These are phyloP conservation scores for Laothoe populi DNA, from an alignment of 2,888 invertebrate genomes.

Conservation along the genomic window DNA sequence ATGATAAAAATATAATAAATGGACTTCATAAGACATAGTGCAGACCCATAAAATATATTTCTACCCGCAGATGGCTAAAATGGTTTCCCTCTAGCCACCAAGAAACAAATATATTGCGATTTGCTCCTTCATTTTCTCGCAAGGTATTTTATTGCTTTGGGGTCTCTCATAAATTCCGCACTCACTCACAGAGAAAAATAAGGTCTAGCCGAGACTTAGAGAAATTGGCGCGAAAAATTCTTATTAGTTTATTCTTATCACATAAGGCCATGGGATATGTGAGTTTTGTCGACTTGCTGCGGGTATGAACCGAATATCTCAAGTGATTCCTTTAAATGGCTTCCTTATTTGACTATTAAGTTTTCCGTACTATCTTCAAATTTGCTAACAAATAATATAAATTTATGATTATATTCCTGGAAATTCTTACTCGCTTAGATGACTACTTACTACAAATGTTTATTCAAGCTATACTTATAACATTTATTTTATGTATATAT, in stretches of 20 bases:
- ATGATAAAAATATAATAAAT: conserved; percentile 50
- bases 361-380: not conserved
- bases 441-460: too few species aligned
- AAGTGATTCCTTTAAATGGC: not conserved
- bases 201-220: conserved; percentile 66
- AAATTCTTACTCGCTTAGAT: too few species aligned
- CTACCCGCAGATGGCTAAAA: conserved; percentile 71
- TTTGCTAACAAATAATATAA: too few species aligned
- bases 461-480: too few species aligned
- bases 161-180: conserved; percentile 81
- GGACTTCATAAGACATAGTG: conserved; percentile 53
- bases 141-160: conserved; percentile 84
- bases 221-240: conserved; percentile 76
- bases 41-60: conserved; percentile 66
- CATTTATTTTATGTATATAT: too few species aligned
- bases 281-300: not conserved
- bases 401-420: too few species aligned
- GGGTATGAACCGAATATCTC: not conserved
- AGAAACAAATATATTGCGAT: conserved; percentile 83
- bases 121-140: conserved; percentile 83
- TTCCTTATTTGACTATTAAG: not conserved
- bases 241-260: conserved; percentile 75
- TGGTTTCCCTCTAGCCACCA: conserved; percentile 74
- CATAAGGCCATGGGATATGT: conserved; percentile 46
- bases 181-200: conserved; percentile 82